Conservation (phyloP, 1,140 invertebrate species). For the Macrobrachium nipponense region DNA sequence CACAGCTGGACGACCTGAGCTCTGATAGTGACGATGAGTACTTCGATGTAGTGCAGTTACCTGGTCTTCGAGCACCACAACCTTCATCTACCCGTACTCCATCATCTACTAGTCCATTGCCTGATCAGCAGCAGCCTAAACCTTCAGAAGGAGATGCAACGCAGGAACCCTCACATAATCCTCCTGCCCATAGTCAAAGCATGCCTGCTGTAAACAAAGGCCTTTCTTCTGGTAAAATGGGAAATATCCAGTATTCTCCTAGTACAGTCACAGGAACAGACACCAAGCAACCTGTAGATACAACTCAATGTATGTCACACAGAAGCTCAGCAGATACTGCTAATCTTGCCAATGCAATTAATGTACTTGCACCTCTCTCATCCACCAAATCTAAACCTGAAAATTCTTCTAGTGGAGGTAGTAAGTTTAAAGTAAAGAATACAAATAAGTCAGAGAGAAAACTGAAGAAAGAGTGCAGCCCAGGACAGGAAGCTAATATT, state of each 20-base stretch:
- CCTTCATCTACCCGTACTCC: neutral
- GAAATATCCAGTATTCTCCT: slow-evolving; percentile 11
- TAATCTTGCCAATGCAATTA: no score
- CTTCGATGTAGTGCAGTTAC: slow-evolving; percentile 61
- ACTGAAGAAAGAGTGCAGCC: no score
- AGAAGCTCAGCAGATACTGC: no score
- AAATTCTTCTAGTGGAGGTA: no score
- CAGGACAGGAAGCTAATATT: no score
- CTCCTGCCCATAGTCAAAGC: slow-evolving; percentile 51
- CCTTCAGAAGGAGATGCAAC: neutral
- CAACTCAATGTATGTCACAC: no score
- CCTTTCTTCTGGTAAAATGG: slow-evolving; percentile 13
- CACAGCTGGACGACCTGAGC: slow-evolving; percentile 64
- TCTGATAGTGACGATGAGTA: slow-evolving; percentile 64
- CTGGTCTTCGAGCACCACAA: slow-evolving; percentile 23
- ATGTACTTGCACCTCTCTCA: no score
- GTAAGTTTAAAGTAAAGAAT: no score
- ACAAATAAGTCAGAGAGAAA: no score
- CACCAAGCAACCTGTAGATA: neutral
- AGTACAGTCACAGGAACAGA: neutral
- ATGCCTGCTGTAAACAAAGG: slow-evolving; percentile 54
- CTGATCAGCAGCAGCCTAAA: neutral
- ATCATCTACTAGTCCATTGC: neutral
- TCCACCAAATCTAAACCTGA: no score
- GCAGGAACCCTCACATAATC: slow-evolving; percentile 1